Conservation (phyloP, 1,140 invertebrate species). For the Papilio xuthus region DNA sequence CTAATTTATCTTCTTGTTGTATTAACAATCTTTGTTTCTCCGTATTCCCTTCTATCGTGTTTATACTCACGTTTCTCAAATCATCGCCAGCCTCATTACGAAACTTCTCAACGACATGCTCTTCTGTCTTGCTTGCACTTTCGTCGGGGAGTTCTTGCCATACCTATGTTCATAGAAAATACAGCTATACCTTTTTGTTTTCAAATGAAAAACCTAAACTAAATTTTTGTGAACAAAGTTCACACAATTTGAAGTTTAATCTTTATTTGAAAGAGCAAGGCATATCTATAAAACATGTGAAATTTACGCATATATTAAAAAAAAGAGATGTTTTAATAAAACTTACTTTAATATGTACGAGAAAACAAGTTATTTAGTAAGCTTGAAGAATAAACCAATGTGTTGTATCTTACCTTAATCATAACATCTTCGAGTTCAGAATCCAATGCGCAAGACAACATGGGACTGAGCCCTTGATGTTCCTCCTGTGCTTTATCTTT, state of each 20-base stretch:
- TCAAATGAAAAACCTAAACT: no score
- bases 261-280: no score
- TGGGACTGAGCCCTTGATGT: not conserved
- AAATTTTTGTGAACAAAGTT: no score
- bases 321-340: no score
- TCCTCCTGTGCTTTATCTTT: not conserved
- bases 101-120: conserved; percentile 50
- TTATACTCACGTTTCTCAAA: conserved; percentile 57
- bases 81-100: conserved; percentile 58
- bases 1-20: no score
- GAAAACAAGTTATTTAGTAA: not conserved
- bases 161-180: conserved; percentile 46
- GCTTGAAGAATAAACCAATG: not conserved
- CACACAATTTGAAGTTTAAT: no score
- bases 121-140: conserved; percentile 47
- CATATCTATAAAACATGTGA: no score
- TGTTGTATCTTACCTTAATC: conserved; percentile 43
- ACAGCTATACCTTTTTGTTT: not conserved
- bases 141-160: conserved; percentile 61
- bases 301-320: no score
- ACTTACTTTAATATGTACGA: no score
- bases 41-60: not conserved
- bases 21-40: no score
- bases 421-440: conserved; percentile 18
- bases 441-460: conserved; percentile 1